phyloP scores from a whole-genome alignment of 2,888 invertebrate species.

The Scrobipalpa costella region DNA sequence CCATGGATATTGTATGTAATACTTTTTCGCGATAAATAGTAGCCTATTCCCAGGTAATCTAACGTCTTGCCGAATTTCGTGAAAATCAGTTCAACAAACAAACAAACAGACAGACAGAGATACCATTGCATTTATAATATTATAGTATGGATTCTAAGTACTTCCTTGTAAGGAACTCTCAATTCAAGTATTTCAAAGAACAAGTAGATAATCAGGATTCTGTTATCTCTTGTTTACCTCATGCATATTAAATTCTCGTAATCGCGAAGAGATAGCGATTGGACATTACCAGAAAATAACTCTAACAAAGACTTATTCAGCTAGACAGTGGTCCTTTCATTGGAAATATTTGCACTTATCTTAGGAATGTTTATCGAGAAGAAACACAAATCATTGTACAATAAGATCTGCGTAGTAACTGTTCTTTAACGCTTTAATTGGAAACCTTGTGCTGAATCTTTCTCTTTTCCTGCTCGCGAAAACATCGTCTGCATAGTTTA shows the following conservation, averaged over 20 bases:
- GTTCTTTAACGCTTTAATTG: neutral
- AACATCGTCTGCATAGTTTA: slow-evolving; percentile 12
- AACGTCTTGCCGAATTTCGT: no score
- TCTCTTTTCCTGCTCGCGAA: slow-evolving; percentile 5
- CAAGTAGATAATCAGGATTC: slow-evolving; percentile 3
- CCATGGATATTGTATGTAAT: no score
- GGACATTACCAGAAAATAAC: neutral
- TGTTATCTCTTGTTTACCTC: slow-evolving; percentile 8
- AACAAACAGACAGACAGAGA: no score
- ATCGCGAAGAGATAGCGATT: neutral
- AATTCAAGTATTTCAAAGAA: neutral
- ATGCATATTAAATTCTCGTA: neutral
- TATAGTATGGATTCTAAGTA: no score
- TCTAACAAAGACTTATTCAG: neutral
- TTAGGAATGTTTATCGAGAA: neutral
- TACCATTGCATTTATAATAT: no score
- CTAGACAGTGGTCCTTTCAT: neutral
- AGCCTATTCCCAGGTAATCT: no score
- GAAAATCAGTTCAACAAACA: no score
- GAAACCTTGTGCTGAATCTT: slow-evolving; percentile 13
- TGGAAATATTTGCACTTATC: neutral
- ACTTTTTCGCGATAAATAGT: no score
- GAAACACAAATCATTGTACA: neutral
- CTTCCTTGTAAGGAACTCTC: slow-evolving; percentile 13
- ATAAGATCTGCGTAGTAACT: neutral